Base-by-base conservation (phyloP, 2,888 invertebrate genomes). In the Drosophila longiperda region DNA sequence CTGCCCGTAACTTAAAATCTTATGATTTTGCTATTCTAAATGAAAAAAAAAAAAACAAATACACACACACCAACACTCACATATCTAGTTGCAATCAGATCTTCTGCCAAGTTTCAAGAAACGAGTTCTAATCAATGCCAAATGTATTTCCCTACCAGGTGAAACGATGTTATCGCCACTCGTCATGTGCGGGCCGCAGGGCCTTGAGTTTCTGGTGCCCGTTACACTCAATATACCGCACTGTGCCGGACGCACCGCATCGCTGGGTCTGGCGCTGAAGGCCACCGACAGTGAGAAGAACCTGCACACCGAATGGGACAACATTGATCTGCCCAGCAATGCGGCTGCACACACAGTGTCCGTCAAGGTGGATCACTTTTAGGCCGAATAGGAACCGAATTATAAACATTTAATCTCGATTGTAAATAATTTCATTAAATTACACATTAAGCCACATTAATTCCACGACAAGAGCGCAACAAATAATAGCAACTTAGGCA, bases 131-230 rank as follows among this genome's bases (percentile, higher is more conserved):
- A 62, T 59, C n/a, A 38, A 40, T 72, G 17, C 33, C 36, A 48
- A 50, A 26, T 29, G 61, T 12, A 52, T 42, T 20, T 15, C 12
- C 33, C 29, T 53, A 58, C 7, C 52, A 98, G 98, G 98, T 95
- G 98, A 99, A 95, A 97, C 97, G 76, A 96, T 98, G 95, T 95
- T 98, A 89, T 98, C 98, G 90, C 98, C 98, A 71, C 94, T 98
- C 90, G 98, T 99, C 91, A 98, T 98, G 97, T 99, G 98, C 94
- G 98, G 99, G 73, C 99, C 99, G 32, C 98, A 98, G 94, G 96
- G 98, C 80, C 95, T 98, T 82, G 96, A 96, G 93, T 99, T 99
- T 94, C 94, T 96, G 71, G 95, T 96, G 92, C 98, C 98, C 60
- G 98, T 98, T 90, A 98, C 98, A 89, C 95, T 99, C 64, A 95